Evolutionary conservation across 2,113 vertebrate genomes (phyloP).

Genomic region (Manacus vitellinus): DNA sequence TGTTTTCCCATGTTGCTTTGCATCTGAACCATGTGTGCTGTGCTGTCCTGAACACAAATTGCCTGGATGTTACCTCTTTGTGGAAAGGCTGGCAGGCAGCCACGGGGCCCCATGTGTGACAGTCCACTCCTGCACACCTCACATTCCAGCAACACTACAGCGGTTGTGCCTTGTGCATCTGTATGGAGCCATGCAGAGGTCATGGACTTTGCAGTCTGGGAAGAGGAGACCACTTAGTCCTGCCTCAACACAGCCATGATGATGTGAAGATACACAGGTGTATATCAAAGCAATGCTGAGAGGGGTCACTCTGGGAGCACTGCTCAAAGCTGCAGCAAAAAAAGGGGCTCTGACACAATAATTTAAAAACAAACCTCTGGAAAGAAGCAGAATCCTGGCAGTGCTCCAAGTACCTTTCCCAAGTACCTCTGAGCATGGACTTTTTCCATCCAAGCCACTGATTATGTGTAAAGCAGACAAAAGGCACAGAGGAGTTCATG

Average conservation of each 20-base stretch:
- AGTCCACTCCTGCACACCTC: not conserved
- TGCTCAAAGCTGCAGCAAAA: not conserved
- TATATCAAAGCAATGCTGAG: not conserved
- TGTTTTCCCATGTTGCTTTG: not conserved
- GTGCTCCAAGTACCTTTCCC: not conserved
- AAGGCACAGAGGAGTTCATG: slow-evolving; percentile 13
- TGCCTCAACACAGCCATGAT: not conserved
- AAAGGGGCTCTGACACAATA: not conserved
- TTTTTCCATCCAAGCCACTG: slow-evolving; percentile 18
- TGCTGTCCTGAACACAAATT: accelerated
- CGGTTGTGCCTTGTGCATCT: not conserved
- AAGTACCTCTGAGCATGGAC: not conserved
- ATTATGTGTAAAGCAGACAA: not conserved
- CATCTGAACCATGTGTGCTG: accelerated
- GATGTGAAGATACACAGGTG: slow-evolving; percentile 28
- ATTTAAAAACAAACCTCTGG: slow-evolving; percentile 30
- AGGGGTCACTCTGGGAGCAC: not conserved
- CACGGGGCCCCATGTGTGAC: not conserved
- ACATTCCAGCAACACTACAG: not conserved
- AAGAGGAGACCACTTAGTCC: not conserved
- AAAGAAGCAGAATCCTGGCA: slow-evolving; percentile 35
- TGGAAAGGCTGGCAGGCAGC: not conserved
- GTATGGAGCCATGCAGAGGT: not conserved
- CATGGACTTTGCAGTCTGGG: not conserved
- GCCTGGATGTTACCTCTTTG: not conserved